Conservation (phyloP, 2,113 vertebrate species). For the Pseudois nayaur region DNA sequence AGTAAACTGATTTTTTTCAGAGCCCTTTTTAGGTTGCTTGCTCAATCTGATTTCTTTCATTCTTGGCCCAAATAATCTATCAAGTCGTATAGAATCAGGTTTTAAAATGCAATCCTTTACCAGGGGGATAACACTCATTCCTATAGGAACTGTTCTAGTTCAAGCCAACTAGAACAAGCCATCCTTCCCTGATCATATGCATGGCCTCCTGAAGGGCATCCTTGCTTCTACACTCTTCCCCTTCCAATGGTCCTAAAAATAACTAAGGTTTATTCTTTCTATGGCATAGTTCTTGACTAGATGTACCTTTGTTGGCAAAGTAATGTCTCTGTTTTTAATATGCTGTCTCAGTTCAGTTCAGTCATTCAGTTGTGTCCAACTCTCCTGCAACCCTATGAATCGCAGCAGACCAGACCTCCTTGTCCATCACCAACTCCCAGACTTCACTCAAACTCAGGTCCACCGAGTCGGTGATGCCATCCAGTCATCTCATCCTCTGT, state of each 20-base stretch:
- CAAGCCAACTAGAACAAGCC: background rate
- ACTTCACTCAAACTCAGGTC: no score
- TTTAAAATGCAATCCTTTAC: background rate
- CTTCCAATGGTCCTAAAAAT: background rate
- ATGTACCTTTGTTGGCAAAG: no score
- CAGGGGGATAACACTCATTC: background rate
- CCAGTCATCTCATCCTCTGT: no score
- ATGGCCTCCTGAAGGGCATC: background rate
- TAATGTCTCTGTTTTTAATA: no score
- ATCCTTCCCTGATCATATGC: background rate
- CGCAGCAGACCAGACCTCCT: accelerated
- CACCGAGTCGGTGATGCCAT: no score
- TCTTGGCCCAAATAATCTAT: background rate
- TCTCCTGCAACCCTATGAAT: no score
- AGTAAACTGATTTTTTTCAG: background rate
- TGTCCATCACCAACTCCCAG: no score
- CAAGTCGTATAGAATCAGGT: background rate
- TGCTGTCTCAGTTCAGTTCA: no score
- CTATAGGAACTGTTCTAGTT: background rate
- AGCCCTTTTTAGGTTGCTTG: background rate
- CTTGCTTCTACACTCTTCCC: background rate
- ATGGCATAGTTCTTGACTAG: background rate
- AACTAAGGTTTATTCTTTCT: background rate
- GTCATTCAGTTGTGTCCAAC: no score
- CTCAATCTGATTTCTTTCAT: background rate